Evolutionary conservation across 2,797 vertebrate species (phyloP), one percentile per base, ranked within the genome.

Genomic region (Ibycter americanus): DNA sequence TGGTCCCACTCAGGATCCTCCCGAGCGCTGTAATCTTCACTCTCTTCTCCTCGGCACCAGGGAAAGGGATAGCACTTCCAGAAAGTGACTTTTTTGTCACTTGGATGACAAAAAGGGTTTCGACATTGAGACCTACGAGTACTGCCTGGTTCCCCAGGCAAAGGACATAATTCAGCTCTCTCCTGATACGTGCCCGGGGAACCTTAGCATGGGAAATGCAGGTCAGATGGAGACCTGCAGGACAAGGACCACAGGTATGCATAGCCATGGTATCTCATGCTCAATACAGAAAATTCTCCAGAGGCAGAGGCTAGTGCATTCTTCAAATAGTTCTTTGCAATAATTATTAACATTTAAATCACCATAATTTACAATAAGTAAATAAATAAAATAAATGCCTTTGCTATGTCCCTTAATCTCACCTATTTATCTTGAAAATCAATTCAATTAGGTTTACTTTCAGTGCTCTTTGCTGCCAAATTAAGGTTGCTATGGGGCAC

Each of bases 401-500:
- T 36, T 80, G 22, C 27, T 77, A 27, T 17, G 34, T 59, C 46
- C 86, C 21, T 93, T 73, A 92, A 56, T 63, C 9, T 87, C 65
- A 89, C 52, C 52, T 65, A 46, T 54, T 92, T 93, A 89, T 67
- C n/a, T 55, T 6, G 22, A 84, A 90, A 96, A 94, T 70, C 61
- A 61, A 32, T 78, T 70, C 80, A 83, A 70, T 38, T n/a, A 67
- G 46, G 79, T 96, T 89, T 76, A 62, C 46, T 83, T 89, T 36
- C 56, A 87, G 61, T 52, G 70, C 27, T 89, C 31, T 65, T 81
- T 59, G 27, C 62, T 90, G 87, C 83, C 95, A 94, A 82, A 78
- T 49, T 42, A 92, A 72, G 40, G 51, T 76, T 96, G 90, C 96
- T 93, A 92, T 25, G 72, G 73, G 91, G 91, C 82, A 92, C 52